Evolutionary conservation across 2,888 invertebrate species (phyloP).

Genomic region (Lithophane socia): DNA sequence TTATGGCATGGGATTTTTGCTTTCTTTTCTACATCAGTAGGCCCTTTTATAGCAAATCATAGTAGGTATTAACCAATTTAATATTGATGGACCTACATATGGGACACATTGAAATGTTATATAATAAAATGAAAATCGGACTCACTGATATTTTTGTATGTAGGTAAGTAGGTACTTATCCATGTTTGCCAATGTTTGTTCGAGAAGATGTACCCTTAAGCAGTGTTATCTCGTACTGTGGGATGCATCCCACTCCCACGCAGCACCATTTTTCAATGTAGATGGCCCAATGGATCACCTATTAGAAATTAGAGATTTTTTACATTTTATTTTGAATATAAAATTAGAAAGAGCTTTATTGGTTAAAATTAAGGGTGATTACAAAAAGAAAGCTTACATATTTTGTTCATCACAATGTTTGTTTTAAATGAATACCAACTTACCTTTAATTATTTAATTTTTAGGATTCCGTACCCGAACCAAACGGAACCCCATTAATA

Average conservation of each 20-base stretch:
- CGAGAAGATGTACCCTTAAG: background rate
- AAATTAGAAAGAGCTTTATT: background rate
- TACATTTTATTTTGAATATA: background rate
- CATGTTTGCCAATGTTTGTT: background rate
- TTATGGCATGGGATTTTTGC: conserved; percentile 19
- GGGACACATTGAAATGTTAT: background rate
- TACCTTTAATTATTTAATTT: background rate
- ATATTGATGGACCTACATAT: background rate
- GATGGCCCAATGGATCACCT: background rate
- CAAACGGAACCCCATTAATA: too few species aligned
- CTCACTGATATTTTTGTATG: background rate
- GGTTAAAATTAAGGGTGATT: background rate
- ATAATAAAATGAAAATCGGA: background rate
- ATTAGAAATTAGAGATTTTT: too few species aligned
- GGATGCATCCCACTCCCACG: background rate
- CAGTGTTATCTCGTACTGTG: background rate
- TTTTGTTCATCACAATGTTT: background rate
- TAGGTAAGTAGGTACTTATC: too few species aligned
- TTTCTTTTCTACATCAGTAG: conserved; percentile 41
- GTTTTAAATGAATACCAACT: background rate
- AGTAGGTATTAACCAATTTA: background rate
- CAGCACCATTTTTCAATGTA: background rate
- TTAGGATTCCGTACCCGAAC: too few species aligned
- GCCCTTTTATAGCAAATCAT: background rate
- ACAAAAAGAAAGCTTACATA: background rate